Evolutionary conservation across 2,113 vertebrate species (phyloP).

Genomic region (Spheniscus mendiculus): DNA sequence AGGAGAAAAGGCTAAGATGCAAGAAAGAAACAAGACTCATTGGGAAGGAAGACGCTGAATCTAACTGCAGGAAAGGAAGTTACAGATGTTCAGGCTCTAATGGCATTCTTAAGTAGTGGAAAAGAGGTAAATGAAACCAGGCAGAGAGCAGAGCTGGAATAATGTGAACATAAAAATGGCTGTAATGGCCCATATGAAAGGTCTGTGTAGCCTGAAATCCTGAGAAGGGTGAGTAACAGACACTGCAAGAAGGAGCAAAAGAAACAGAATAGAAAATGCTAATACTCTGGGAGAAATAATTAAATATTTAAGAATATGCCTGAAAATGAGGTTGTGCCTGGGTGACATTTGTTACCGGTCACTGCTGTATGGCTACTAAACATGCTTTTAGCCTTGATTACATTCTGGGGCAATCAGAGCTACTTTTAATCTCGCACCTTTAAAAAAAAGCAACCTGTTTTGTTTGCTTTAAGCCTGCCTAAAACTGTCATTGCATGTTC

Average conservation of each 20-base stretch:
- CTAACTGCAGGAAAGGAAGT: not conserved
- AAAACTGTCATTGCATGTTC: not conserved
- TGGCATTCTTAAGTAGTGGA: not conserved
- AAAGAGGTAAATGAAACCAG: conserved; percentile 13
- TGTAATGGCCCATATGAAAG: not conserved
- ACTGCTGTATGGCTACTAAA: not conserved
- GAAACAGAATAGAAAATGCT: not conserved
- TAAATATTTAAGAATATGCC: not conserved
- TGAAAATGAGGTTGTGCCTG: not conserved
- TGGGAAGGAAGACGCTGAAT: not conserved
- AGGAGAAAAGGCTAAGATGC: not conserved
- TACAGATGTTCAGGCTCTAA: not conserved
- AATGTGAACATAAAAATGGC: not conserved
- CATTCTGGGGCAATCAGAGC: not conserved
- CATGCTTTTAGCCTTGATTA: not conserved
- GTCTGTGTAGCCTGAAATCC: not conserved
- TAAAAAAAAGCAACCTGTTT: not conserved
- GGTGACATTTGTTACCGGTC: not conserved
- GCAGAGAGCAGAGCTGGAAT: not conserved
- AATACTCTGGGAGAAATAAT: not conserved
- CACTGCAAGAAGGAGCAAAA: not conserved
- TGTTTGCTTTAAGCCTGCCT: not conserved
- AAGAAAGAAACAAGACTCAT: not conserved
- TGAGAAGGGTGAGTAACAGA: not conserved
- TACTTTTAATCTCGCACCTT: not conserved